phyloP scores from a whole-genome alignment of 2,888 invertebrate species.

The Magallana nippona region DNA sequence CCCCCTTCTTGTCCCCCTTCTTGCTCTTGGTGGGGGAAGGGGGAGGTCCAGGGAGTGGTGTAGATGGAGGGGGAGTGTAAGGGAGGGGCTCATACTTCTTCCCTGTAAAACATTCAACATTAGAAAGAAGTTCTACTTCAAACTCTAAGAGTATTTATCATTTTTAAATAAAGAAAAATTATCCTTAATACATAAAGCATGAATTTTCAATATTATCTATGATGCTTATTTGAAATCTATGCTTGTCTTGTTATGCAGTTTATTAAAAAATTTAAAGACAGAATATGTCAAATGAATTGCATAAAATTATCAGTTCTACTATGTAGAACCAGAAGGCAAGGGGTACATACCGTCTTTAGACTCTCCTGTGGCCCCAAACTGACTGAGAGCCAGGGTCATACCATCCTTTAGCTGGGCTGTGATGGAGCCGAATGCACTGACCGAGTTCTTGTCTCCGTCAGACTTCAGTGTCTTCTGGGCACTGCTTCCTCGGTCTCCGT shows the following conservation, averaged over 20 bases:
- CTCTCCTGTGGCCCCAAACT: conserved; percentile 74
- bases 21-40: conserved; percentile 68
- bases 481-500: conserved; percentile 42
- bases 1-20: conserved; percentile 64
- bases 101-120: conserved; percentile 56
- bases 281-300: too few relatives aligned
- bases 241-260: too few relatives aligned
- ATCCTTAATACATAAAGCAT: too few relatives aligned
- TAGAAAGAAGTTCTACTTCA: not conserved
- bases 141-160: not conserved
- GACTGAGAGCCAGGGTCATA: conserved; percentile 75
- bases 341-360: conserved; percentile 62
- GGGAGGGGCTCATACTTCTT: conserved; percentile 73
- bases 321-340: too few relatives aligned
- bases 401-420: conserved; percentile 76
- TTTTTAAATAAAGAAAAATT: not conserved
- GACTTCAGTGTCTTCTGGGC: conserved; percentile 53
- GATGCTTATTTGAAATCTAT: too few relatives aligned
- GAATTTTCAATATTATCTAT: too few relatives aligned
- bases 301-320: too few relatives aligned
- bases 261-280: too few relatives aligned
- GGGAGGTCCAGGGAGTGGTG: conserved; percentile 63
- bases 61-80: conserved; percentile 64
- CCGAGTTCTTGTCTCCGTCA: conserved; percentile 55
- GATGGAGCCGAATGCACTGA: conserved; percentile 77